A percentile compares a stretch with the other conserved stretches of the same genome.
phyloP scores from a whole-genome alignment of 1,140 invertebrate genomes.

The Brachionus angularis region DNA sequence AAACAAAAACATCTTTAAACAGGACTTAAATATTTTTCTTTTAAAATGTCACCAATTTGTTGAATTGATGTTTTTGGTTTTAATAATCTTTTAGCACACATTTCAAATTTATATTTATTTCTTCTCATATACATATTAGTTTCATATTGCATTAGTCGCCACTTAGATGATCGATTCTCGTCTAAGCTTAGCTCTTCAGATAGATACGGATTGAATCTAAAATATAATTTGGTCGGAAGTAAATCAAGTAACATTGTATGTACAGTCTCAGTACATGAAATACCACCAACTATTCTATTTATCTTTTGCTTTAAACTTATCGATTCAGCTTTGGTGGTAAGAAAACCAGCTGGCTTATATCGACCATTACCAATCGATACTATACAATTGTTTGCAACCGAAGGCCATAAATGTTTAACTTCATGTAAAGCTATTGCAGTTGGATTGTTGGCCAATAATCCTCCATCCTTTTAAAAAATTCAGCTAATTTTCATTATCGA shows the following conservation, averaged over 20 bases:
- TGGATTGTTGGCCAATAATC: constrained; percentile 83
- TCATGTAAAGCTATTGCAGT: constrained; percentile 83
- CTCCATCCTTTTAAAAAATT: constrained; percentile 67
- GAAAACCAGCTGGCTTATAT: neutral
- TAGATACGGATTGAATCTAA: constrained; percentile 82
- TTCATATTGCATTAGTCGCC: constrained; percentile 59
- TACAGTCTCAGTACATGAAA: constrained; percentile 54
- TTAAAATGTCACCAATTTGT: neutral
- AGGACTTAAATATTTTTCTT: constrained; percentile 14
- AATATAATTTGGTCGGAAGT: constrained; percentile 73
- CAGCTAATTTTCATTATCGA: no score
- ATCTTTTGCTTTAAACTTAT: constrained; percentile 34
- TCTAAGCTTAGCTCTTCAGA: constrained; percentile 75
- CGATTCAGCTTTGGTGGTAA: constrained; percentile 8
- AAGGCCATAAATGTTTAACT: constrained; percentile 70
- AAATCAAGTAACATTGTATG: constrained; percentile 77
- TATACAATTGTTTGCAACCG: constrained; percentile 73
- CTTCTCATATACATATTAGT: constrained; percentile 70
- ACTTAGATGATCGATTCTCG: constrained; percentile 68
- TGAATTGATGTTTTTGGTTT: constrained; percentile 53
- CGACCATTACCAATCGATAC: constrained; percentile 80
- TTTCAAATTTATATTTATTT: constrained; percentile 70
- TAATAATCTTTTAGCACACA: constrained; percentile 60
- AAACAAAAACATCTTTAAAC: neutral
- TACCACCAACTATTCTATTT: constrained; percentile 26